phyloP scores from a whole-genome alignment of 2,113 vertebrate species.

The Panthera tigris region DNA sequence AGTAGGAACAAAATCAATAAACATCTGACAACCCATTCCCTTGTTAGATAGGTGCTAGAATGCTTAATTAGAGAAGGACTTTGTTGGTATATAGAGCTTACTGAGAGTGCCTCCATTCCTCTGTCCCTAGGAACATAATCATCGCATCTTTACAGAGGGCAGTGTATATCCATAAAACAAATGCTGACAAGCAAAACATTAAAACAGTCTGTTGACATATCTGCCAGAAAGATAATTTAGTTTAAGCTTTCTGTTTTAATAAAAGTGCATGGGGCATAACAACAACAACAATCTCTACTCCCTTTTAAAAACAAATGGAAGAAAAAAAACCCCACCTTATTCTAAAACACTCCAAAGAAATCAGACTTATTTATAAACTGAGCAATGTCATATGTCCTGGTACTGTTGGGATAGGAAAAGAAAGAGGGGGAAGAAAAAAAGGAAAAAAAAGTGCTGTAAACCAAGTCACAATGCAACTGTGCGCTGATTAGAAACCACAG shows the following conservation, averaged over 20 bases:
- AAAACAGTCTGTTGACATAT: not conserved
- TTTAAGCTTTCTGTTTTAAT: constrained; percentile 45
- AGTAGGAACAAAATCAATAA: constrained; percentile 46
- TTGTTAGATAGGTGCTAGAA: constrained; percentile 30
- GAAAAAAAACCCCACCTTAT: not conserved
- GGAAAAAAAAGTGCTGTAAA: not conserved
- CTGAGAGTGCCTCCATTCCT: not conserved
- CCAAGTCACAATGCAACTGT: not conserved
- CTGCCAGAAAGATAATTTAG: constrained; percentile 25
- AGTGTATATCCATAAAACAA: not conserved
- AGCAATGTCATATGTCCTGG: not conserved
- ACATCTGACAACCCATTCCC: not conserved
- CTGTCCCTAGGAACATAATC: not conserved
- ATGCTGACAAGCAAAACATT: not conserved
- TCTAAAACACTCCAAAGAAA: constrained; percentile 25
- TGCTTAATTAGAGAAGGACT: not conserved
- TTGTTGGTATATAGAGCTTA: not conserved
- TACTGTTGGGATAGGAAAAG: not conserved
- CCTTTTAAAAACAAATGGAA: not conserved
- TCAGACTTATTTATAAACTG: constrained; percentile 41
- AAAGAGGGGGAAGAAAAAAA: not conserved
- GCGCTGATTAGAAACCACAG: not conserved
- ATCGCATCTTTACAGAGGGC: not conserved
- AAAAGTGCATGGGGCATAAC: not conserved
- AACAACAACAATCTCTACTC: not conserved